Base-by-base conservation (phyloP, 2,888 invertebrate genomes). In the Altica lythri region DNA sequence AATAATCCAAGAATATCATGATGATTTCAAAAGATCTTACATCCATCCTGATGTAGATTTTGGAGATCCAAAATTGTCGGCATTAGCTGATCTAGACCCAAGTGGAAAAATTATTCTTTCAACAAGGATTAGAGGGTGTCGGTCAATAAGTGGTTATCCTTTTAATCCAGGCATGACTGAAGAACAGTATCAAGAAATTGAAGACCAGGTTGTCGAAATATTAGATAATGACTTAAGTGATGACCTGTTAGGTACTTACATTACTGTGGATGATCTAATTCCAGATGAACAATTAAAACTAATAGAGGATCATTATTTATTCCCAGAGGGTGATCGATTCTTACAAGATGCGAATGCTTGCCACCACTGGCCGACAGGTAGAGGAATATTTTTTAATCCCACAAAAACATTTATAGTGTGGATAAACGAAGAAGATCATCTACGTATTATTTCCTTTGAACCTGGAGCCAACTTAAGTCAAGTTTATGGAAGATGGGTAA, bases 391-490 rank as follows among this genome's bases (percentile, higher is more conserved):
- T 13, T 9, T 13, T 4, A 40, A 40, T 25, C 8, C n/a, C 14
- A 40, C 8, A 5, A 40, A 13, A 2, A 22, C 5, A 5, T 40
- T 40, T 13, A 14, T 40, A 14, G 40, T n/a, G 2, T 40, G 40
- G 40, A 12, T 22, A 2, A 40, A 40, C 14, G 40, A 40, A 22
- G 22, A 40, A 13, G 40, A 40, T 13, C 40, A 40, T 22, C 1
- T 40, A 22, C 40, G 40, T 4, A 22, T 40, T 2, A 40, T 40
- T n/a, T 10, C 40, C 8, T 22, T 40, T 19, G 12, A 40, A 10
- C 19, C 19, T 14, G 40, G 25, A 6, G 4, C 22, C 8, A 40
- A 40, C 13, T 10, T 40, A 13, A 13, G 40, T 8, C 2, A 40
- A 1, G 12, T 17, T 2, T 40, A 12, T 13, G 9, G 22, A 13